These are phyloP conservation scores for Blennius ocellaris DNA, from an alignment of 2,113 vertebrate genomes.

Conservation along the genomic window DNA sequence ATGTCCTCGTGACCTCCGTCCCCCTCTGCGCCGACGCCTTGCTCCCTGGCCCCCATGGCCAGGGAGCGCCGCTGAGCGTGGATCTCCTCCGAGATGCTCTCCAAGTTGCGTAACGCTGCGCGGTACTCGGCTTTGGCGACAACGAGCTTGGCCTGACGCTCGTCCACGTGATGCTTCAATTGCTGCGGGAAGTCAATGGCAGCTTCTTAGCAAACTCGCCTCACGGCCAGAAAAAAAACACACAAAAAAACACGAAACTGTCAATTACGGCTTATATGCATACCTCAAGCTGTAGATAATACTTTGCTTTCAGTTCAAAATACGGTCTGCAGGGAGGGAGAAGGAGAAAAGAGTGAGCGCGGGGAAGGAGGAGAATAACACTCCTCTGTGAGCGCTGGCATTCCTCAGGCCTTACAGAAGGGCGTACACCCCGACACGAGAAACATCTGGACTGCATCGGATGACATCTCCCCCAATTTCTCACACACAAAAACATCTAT, in stretches of 20 bases:
- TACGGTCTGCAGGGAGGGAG: slow-evolving; percentile 88
- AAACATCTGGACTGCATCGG: slow-evolving; percentile 79
- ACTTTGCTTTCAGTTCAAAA: slow-evolving; percentile 97
- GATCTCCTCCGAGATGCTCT: slow-evolving; percentile 98
- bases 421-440: slow-evolving; percentile 56
- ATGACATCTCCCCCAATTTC: slow-evolving; percentile 46
- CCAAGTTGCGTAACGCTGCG: slow-evolving; percentile 90
- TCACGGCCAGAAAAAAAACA: too few species aligned
- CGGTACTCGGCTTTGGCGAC: slow-evolving; percentile 93
- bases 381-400: slow-evolving; percentile 62
- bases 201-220: background rate
- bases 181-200: slow-evolving; percentile 80
- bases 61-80: slow-evolving; percentile 90
- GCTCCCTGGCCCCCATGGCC: slow-evolving; percentile 90
- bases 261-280: background rate
- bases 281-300: slow-evolving; percentile 97
- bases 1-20: slow-evolving; percentile 81
- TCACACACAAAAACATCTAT: background rate
- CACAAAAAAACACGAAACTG: background rate
- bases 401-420: slow-evolving; percentile 67
- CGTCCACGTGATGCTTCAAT: slow-evolving; percentile 92
- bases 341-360: slow-evolving; percentile 44
- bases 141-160: slow-evolving; percentile 90
- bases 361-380: slow-evolving; percentile 57
- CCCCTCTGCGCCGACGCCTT: slow-evolving; percentile 92